Base-by-base conservation (phyloP, 1,140 invertebrate species). In the Himalopsyche phryganea region DNA sequence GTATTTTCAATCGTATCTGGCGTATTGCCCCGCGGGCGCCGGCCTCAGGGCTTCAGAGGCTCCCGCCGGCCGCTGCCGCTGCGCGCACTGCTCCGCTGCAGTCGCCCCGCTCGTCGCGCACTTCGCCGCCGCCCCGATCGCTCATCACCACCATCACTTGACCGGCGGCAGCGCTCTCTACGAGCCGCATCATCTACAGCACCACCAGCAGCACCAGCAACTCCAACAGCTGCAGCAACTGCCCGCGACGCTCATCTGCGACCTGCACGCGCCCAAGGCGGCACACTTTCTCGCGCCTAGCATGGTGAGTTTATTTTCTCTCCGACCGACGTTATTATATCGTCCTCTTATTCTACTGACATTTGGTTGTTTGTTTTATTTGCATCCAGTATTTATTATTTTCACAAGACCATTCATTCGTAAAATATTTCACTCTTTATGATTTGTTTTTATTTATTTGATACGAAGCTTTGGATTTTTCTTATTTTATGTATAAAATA, bases 271-370 rank as follows among this genome's bases (percentile, higher is more conserved):
- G 71, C 64, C 74, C 75, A 68, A 71, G 76, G 67, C 69, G 72
- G 74, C 75, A 70, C 73, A 75, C 75, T 75, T 60, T 58, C 58
- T 64, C 49, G 62, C 62, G 58, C 75, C 76, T 76, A 78, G 77
- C 74, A 78, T 78, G 76, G 75, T 78, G 73, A 78, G 76, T 76
- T 28, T 28, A n/a, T n/a, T n/a, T n/a, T n/a, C n/a, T n/a, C n/a
- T n/a, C n/a, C n/a, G n/a, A n/a, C n/a, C n/a, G n/a, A n/a, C n/a
- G n/a, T n/a, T n/a, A n/a, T n/a, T n/a, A n/a, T n/a, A n/a, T n/a
- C n/a, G n/a, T n/a, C n/a, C n/a, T n/a, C n/a, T n/a, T n/a, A n/a
- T n/a, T n/a, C n/a, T n/a, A n/a, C n/a, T n/a, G n/a, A n/a, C n/a
- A n/a, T n/a, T n/a, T n/a, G n/a, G n/a, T n/a, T n/a, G n/a, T n/a